Conservation (phyloP, 2,113 vertebrate species). For the Takifugu flavidus region DNA sequence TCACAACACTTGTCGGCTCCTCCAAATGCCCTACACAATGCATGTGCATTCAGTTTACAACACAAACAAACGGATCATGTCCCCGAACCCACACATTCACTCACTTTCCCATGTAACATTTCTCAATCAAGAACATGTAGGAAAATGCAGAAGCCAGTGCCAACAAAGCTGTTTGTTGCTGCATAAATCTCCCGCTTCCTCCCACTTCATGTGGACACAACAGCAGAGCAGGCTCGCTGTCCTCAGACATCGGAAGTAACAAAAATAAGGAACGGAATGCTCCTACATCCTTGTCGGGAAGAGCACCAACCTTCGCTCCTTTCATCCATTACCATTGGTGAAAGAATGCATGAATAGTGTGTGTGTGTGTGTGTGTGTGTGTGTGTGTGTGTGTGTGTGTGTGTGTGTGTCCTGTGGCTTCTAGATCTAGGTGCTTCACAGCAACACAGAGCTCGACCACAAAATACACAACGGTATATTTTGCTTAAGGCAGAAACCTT, state of each 20-base stretch:
- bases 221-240: conserved; percentile 1
- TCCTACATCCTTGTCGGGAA: too few relatives aligned
- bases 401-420: neutral
- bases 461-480: too few relatives aligned
- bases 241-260: neutral
- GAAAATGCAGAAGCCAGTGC: conserved; percentile 21
- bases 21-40: conserved; percentile 6
- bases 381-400: too few relatives aligned
- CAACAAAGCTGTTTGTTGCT: conserved; percentile 8
- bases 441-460: too few relatives aligned
- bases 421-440: too few relatives aligned
- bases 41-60: conserved; percentile 13
- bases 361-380: too few relatives aligned
- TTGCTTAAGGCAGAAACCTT: too few relatives aligned
- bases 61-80: conserved; percentile 19
- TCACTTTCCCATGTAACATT: conserved; percentile 46
- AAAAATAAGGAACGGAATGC: too few relatives aligned
- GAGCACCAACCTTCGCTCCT: too few relatives aligned
- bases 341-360: too few relatives aligned
- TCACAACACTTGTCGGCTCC: conserved; percentile 37
- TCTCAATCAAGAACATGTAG: conserved; percentile 20
- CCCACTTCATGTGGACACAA: conserved; percentile 17
- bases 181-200: conserved; percentile 18
- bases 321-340: too few relatives aligned
- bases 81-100: conserved; percentile 15